Evolutionary conservation across 2,797 vertebrate genomes (phyloP).

Genomic region (Sebastes minor): DNA sequence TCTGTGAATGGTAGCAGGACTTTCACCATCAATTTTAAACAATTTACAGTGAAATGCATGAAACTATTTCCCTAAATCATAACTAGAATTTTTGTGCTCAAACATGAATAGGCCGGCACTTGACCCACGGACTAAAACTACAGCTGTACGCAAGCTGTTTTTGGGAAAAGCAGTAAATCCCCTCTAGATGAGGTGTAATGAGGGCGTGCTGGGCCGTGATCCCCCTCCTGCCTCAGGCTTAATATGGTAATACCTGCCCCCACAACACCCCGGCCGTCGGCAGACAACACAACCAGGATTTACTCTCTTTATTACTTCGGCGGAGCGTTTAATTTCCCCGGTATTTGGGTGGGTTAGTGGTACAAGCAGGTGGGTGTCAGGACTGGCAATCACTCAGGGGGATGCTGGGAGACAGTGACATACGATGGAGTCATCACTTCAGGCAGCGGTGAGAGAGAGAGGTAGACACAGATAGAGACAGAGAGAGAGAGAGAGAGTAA

Average conservation of each 20-base stretch:
- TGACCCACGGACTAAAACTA: not conserved
- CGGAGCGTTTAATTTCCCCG: slow-evolving; percentile 70
- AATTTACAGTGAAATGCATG: not conserved
- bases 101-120: not conserved
- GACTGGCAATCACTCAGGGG: slow-evolving; percentile 69
- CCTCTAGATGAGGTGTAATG: slow-evolving; percentile 47
- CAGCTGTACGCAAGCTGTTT: slow-evolving; percentile 25
- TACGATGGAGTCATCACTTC: slow-evolving; percentile 39
- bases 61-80: not conserved
- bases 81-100: not conserved
- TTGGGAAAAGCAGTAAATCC: slow-evolving; percentile 51
- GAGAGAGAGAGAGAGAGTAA: not conserved
- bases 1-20: not conserved
- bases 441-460: not conserved
- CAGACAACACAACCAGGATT: slow-evolving; percentile 59
- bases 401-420: slow-evolving; percentile 68
- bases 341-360: slow-evolving; percentile 66
- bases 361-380: slow-evolving; percentile 55
- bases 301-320: slow-evolving; percentile 73
- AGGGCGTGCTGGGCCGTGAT: slow-evolving; percentile 45
- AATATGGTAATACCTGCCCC: slow-evolving; percentile 63
- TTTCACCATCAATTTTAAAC: not conserved
- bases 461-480: not conserved
- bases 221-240: slow-evolving; percentile 38
- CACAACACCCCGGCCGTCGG: slow-evolving; percentile 21